These are phyloP conservation scores for Leptodactylus fuscus DNA, from an alignment of 2,113 vertebrate genomes.

Conservation along the genomic window DNA sequence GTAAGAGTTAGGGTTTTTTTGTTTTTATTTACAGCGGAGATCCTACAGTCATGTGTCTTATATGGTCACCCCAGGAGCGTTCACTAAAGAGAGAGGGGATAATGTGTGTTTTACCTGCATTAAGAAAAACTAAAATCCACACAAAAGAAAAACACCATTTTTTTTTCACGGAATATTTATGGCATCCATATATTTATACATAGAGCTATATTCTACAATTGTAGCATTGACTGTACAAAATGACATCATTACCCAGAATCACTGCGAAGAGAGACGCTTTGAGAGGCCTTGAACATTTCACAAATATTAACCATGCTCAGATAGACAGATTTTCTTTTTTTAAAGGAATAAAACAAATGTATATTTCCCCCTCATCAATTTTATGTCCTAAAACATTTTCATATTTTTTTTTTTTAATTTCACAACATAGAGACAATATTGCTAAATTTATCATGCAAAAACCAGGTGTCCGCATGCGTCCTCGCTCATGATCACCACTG, in stretches of 20 bases:
- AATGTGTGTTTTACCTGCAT: constrained; percentile 69
- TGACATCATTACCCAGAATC: constrained; percentile 65
- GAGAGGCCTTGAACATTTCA: constrained; percentile 71
- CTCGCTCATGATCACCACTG: neutral
- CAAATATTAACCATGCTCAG: constrained; percentile 82
- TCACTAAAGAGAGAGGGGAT: too few relatives aligned
- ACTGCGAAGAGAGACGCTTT: constrained; percentile 60
- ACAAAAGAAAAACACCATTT: constrained; percentile 60
- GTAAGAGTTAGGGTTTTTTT: too few relatives aligned
- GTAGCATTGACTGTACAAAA: constrained; percentile 72
- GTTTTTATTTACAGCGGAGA: too few relatives aligned
- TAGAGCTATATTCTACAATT: constrained; percentile 79
- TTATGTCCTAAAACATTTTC: constrained; percentile 4
- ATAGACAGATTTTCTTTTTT: constrained; percentile 68
- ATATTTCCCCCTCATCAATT: constrained; percentile 20
- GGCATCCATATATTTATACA: constrained; percentile 85
- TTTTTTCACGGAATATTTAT: constrained; percentile 83
- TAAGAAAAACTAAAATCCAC: constrained; percentile 69
- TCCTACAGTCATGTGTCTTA: too few relatives aligned
- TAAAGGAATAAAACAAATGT: constrained; percentile 61
- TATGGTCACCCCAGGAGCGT: too few relatives aligned
- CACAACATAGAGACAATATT: constrained; percentile 64
- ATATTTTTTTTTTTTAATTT: constrained; percentile 37
- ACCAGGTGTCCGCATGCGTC: constrained; percentile 48
- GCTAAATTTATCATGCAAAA: constrained; percentile 58